Base-by-base conservation (phyloP, 2,888 invertebrate genomes). In the Ichneumon xanthorius region DNA sequence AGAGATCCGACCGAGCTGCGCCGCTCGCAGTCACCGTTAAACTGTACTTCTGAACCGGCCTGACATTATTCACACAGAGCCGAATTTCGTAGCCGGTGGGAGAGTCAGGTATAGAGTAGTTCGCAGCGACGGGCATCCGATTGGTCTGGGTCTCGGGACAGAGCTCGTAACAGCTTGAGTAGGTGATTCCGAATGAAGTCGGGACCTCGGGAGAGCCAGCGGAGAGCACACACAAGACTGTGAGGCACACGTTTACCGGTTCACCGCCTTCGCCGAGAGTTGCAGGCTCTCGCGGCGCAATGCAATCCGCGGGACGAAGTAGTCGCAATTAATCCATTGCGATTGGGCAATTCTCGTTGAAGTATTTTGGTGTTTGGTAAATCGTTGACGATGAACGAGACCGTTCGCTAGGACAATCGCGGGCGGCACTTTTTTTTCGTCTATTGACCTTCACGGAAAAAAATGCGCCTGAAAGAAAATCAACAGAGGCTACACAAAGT, bases 11-110 rank as follows among this genome's bases (percentile, higher is more conserved):
- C 37, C 75, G 71, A 22, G 81, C 63, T 87, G 53, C 72, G 81
- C 80, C 82, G 85, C 76, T 85, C 84, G 72, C 88, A 87, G 87
- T 85, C 82, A 84, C 73, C 87, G 87, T 89, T 87, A 67, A 86
- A 90, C 91, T 90, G 89, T 79, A 63, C 75, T 75, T 73, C 72
- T 80, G 85, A 86, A 87, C 87, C 88, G 79, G 84, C 76, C 85
- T 87, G 84, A 88, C 79, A 85, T 82, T 88, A 90, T 90, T 91
- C 90, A 89, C 90, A 88, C 88, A 89, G 86, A 82, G 72, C 55
- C 70, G 65, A 88, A 89, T 82, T 87, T 79, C 70, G 61, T 85
- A 84, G 45, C 48, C 30, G 71, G 87, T 55, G 82, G 84, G 86
- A 82, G 82, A 76, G 65, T 73, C 82, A 85, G 82, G 81, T 82